Base-by-base conservation (phyloP, 2,113 vertebrate species). In the Pagrus major region DNA sequence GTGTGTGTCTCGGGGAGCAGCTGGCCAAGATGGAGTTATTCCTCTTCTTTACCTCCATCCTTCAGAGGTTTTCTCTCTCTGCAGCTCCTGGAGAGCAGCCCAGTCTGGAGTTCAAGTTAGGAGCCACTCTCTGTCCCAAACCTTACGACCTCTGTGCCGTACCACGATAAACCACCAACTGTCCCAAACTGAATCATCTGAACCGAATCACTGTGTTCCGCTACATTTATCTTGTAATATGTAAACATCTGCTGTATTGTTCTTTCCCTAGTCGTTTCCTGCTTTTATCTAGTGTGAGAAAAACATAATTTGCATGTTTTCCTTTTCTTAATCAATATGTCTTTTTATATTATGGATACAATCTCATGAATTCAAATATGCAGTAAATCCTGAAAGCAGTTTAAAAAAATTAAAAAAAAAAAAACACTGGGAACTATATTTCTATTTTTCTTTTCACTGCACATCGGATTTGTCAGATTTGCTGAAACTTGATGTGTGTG, bases 21-120 rank as follows among this genome's bases (percentile, higher is more conserved):
- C 65, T 97, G 78, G 96, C 96, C 23, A 94, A 86, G 39, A 61
- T 94, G 1, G 96, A 97, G 83, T 90, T 97, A 35, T 97, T 97
- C 81, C 93, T 97, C 78, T 96, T 96, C 89, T 96, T 97, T 80
- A 95, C 94, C 0, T 76, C 89, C 68, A 90, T 96, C 33, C 76
- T 97, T 23, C 93, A 94, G 82, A 89, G 79, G 35, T 93, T 93
- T 80, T 88, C 86, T 20, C 89, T 94, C 39, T 78, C 81, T 6
- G 5, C 71, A 25, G 71, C 88, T 4, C 20, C 66, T 8, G 90
- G 91, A 47, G 86, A 90, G 47, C 71, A 88, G 70, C 91, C 86
- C 65, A 92, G 42, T 46, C 60, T 94, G 77, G 92, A 94, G 41
- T 91, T 44, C 27, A 73, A 21, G n/a, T 5, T 92, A 12, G 89